These are phyloP conservation scores for Apeltes quadracus DNA, from an alignment of 2,113 vertebrate genomes.

Conservation along the genomic window DNA sequence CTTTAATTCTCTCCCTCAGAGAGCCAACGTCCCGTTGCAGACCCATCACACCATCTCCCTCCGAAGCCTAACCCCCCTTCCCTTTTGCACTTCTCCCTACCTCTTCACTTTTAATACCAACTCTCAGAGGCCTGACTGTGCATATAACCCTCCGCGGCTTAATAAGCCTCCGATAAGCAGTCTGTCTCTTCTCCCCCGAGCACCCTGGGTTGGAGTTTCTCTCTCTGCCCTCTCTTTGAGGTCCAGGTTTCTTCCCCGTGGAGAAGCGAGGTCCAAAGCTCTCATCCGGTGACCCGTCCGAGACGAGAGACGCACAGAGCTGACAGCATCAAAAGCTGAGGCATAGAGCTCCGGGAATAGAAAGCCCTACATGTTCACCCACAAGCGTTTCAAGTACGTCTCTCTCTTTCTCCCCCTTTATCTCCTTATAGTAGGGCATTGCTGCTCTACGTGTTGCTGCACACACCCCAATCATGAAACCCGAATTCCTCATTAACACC, in stretches of 20 bases:
- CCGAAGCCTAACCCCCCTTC: constrained; percentile 8
- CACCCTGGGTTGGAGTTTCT: constrained; percentile 51
- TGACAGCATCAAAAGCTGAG: constrained; percentile 66
- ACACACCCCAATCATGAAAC: no score
- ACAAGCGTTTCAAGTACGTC: constrained; percentile 31
- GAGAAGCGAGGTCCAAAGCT: constrained; percentile 57
- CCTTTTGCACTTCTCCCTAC: constrained; percentile 22
- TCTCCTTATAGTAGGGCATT: constrained; percentile 3
- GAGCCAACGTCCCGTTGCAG: constrained; percentile 30
- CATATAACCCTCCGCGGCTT: constrained; percentile 54
- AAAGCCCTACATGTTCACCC: constrained; percentile 44
- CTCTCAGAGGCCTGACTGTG: constrained; percentile 64
- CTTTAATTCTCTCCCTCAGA: constrained; percentile 48
- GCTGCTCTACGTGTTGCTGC: constrained; percentile 31
- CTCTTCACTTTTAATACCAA: constrained; percentile 58
- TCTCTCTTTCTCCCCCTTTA: not conserved
- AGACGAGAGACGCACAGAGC: constrained; percentile 47
- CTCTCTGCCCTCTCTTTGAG: constrained; percentile 67
- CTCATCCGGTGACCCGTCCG: constrained; percentile 57
- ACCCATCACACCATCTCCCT: constrained; percentile 26
- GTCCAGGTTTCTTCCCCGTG: constrained; percentile 59
- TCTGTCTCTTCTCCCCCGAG: constrained; percentile 52
- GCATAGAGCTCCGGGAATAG: constrained; percentile 53
- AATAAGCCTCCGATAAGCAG: constrained; percentile 67
- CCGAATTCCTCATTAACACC: no score